A percentile compares a stretch with the other conserved stretches of the same genome.
Evolutionary conservation across 2,888 invertebrate species (phyloP).

Genomic region (Rhagophthalmus giganteus): DNA sequence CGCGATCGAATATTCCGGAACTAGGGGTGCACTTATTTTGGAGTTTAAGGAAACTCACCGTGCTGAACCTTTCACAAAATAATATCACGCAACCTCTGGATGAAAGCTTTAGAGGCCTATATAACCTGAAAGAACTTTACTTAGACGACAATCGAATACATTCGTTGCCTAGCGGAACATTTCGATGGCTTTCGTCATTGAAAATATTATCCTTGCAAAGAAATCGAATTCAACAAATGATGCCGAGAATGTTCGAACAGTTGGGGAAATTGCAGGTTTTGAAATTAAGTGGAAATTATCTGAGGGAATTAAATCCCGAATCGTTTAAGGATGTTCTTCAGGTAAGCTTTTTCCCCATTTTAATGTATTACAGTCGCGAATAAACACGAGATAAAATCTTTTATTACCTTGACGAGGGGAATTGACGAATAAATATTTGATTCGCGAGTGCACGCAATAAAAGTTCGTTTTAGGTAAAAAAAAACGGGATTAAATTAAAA

Average conservation of each 20-base stretch:
- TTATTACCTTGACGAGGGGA: neutral
- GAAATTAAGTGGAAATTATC: constrained; percentile 72
- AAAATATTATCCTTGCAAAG: constrained; percentile 67
- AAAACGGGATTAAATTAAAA: neutral
- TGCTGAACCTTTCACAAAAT: constrained; percentile 73
- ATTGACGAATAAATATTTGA: neutral
- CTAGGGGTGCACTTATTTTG: constrained; percentile 79
- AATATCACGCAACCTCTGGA: constrained; percentile 73
- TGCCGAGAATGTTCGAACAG: constrained; percentile 70
- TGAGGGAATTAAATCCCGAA: constrained; percentile 71
- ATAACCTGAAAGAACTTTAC: constrained; percentile 69
- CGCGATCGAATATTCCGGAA: constrained; percentile 77
- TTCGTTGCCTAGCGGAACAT: constrained; percentile 77
- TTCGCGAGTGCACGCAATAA: too few species aligned
- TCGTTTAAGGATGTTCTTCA: constrained; percentile 69
- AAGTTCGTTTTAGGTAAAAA: too few species aligned
- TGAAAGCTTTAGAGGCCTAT: constrained; percentile 75
- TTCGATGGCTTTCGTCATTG: constrained; percentile 69
- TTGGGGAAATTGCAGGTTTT: constrained; percentile 67
- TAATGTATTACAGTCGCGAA: neutral
- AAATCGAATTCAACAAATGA: constrained; percentile 70
- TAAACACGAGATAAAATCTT: too few species aligned
- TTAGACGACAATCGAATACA: constrained; percentile 77
- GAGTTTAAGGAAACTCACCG: constrained; percentile 64
- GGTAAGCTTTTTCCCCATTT: constrained; percentile 53